Conservation (phyloP, 2,797 vertebrate species). For the Sus cebifrons region DNA sequence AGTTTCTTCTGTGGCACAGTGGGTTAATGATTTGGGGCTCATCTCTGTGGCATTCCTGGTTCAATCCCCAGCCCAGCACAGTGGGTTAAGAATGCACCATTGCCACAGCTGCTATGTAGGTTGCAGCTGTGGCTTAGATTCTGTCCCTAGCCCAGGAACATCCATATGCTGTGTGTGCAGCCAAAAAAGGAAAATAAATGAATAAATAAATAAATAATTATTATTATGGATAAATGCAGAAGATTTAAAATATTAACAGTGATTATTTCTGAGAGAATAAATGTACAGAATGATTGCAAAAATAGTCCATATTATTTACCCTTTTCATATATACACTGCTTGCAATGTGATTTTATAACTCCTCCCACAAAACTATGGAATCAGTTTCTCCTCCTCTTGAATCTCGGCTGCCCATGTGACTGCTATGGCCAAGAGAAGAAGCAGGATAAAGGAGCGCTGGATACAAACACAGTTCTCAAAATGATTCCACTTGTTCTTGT, state of each 20-base stretch:
- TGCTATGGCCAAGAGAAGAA: neutral
- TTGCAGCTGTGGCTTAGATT: too few species aligned
- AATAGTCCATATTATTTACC: neutral
- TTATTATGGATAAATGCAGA: neutral
- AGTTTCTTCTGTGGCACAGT: too few species aligned
- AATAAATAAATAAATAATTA: neutral
- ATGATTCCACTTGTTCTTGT: neutral
- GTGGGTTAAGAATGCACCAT: too few species aligned
- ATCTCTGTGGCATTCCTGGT: too few species aligned
- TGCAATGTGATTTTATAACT: neutral
- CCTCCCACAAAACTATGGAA: neutral
- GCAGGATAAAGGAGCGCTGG: neutral
- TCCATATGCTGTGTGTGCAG: too few species aligned
- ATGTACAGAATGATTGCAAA: neutral
- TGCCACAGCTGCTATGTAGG: too few species aligned
- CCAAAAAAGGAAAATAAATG: too few species aligned
- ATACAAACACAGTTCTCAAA: neutral
- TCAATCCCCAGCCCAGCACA: too few species aligned
- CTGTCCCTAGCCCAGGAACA: too few species aligned
- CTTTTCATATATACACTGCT: neutral
- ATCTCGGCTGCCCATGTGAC: neutral
- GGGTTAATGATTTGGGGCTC: too few species aligned
- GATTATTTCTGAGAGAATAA: conserved; percentile 26
- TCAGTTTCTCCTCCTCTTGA: neutral
- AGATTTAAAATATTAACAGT: neutral